Evolutionary conservation across 2,888 invertebrate genomes (phyloP).

Genomic region (Arctia plantaginis): DNA sequence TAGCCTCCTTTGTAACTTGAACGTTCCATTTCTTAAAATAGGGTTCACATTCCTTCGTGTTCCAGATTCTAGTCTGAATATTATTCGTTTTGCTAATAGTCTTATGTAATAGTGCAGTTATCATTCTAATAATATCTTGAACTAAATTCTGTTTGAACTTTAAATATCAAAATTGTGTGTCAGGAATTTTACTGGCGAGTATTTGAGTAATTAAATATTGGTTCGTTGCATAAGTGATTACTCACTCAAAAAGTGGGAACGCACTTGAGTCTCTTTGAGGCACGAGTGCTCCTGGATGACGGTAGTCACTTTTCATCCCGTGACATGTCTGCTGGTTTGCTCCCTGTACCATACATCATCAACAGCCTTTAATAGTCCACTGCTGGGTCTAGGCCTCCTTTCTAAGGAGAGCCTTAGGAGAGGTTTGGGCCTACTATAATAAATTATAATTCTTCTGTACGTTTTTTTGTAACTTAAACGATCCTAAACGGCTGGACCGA

Average conservation of each 20-base stretch:
- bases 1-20: background rate
- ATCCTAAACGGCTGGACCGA: too few species aligned
- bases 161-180: conserved; percentile 45
- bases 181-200: conserved; percentile 4
- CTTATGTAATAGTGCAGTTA: conserved; percentile 21
- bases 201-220: background rate
- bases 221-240: background rate
- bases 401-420: too few species aligned
- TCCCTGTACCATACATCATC: background rate
- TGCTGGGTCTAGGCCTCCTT: too few species aligned
- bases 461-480: too few species aligned
- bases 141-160: conserved; percentile 45
- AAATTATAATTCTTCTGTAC: too few species aligned
- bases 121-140: conserved; percentile 39
- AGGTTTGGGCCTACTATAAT: too few species aligned
- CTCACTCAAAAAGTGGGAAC: too few species aligned
- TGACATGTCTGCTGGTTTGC: background rate
- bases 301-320: background rate
- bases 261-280: too few species aligned
- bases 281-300: background rate
- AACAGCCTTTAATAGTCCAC: too few species aligned
- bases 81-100: conserved; percentile 28
- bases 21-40: background rate
- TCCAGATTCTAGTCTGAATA: conserved; percentile 12
- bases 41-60: background rate